Evolutionary conservation across 2,113 vertebrate genomes (phyloP), one percentile per base, ranked within the genome.

Genomic region (Scomber colias): DNA sequence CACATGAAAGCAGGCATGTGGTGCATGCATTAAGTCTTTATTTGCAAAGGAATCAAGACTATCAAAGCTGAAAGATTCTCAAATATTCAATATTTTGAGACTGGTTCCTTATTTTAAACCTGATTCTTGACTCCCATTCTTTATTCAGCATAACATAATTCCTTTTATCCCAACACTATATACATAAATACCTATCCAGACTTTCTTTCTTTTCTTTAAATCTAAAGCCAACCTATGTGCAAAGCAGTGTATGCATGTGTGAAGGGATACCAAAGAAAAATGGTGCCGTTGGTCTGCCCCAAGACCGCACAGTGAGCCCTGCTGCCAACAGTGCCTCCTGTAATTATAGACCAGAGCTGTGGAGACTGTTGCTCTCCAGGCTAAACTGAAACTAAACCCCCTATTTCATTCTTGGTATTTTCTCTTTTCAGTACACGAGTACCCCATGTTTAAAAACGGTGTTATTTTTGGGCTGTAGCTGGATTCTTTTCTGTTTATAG

Each of bases 321-420:
- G 61, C 87, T 90, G 89, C 91, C 94, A 93, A 75, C 88, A 85
- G 75, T 86, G 92, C 85, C 89, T 92, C 78, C 82, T 84, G 82
- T 94, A 94, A 94, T 94, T 92, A 94, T 79, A 93, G 94, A 82
- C 59, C 77, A 82, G 88, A 69, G 79, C 83, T 89, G 81, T 83
- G 84, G 89, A 82, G 85, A 85, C 87, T 65, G 81, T 82, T 86
- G 79, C 88, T 89, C 80, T 91, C 84, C 90, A 86, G 75, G 87
- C 91, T 85, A 63, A 90, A 86, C 91, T 90, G 91, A 92, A 92
- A 91, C 89, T 74, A 88, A 89, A 92, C 87, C 83, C 90, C 64
- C 66, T 76, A 92, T 92, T 92, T 92, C 90, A 91, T 84, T 55
- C 79, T 81, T 77, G 75, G 82, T 91, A 92, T 93, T 94, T 85